Conservation (phyloP, 1,140 invertebrate species). For the Agrilus planipennis region DNA sequence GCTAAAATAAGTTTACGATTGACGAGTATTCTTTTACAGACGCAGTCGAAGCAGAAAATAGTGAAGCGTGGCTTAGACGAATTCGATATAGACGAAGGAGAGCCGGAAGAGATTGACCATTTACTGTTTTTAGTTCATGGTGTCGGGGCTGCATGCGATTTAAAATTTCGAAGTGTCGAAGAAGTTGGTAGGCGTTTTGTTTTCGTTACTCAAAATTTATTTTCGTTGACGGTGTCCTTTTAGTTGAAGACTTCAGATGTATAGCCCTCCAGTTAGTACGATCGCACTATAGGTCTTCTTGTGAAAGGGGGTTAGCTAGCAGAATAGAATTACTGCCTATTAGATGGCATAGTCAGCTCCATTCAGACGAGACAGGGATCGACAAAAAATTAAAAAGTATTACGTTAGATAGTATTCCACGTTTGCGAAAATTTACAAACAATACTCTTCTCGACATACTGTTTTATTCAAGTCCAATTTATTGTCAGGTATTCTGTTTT, state of each 20-base stretch:
- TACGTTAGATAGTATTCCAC: constrained; percentile 82
- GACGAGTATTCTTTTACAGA: constrained; percentile 11
- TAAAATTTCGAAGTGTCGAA: constrained; percentile 76
- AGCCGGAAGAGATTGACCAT: constrained; percentile 74
- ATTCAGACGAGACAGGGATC: constrained; percentile 79
- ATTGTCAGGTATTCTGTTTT: constrained; percentile 41
- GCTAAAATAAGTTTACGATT: neutral
- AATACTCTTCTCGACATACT: constrained; percentile 88
- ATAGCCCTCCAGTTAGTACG: constrained; percentile 70
- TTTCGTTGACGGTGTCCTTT: constrained; percentile 19
- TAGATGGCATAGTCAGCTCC: constrained; percentile 83
- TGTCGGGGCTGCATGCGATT: constrained; percentile 87
- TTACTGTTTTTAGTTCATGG: constrained; percentile 91
- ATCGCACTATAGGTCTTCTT: constrained; percentile 72
- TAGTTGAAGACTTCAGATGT: constrained; percentile 85
- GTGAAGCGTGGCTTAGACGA: constrained; percentile 77
- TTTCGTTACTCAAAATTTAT: neutral
- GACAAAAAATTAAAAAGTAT: constrained; percentile 78
- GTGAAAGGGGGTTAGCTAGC: constrained; percentile 56
- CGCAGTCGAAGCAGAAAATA: constrained; percentile 52
- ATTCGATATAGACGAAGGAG: constrained; percentile 76
- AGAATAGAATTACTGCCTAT: constrained; percentile 87
- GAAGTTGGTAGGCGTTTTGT: constrained; percentile 70
- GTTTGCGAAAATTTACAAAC: constrained; percentile 83
- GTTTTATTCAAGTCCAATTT: constrained; percentile 92